phyloP scores from a whole-genome alignment of 2,888 invertebrate genomes.

The Hydriomena furcata region DNA sequence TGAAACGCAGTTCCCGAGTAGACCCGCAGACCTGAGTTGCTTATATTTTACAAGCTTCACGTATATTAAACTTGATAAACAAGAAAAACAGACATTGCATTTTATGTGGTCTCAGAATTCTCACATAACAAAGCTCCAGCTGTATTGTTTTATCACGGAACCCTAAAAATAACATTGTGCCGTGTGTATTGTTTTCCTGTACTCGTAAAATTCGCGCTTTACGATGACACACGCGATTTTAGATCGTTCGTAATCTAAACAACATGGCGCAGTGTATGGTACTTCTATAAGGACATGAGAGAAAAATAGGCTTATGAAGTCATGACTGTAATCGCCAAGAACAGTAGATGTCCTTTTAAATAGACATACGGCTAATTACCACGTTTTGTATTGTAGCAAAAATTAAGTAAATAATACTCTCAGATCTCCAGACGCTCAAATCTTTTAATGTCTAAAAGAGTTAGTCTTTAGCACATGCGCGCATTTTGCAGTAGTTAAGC shows the following conservation, averaged over 20 bases:
- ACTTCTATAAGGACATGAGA: constrained; percentile 1
- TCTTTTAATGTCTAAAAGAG: no score
- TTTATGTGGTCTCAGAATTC: constrained; percentile 7
- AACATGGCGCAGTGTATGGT: constrained; percentile 13
- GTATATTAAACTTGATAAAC: constrained; percentile 1
- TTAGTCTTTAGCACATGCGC: no score
- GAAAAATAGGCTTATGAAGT: no score
- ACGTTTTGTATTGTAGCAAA: no score
- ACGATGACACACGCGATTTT: constrained; percentile 34
- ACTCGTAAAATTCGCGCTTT: constrained; percentile 33
- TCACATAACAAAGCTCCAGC: constrained; percentile 4
- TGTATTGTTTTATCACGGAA: constrained; percentile 24
- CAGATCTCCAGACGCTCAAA: no score
- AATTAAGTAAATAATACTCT: no score
- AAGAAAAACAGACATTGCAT: constrained; percentile 1
- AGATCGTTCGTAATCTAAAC: constrained; percentile 32
- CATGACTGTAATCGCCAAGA: no score
- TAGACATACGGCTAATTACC: no score
- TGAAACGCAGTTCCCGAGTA: no score
- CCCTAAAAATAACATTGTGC: constrained; percentile 34
- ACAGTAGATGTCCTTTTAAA: no score
- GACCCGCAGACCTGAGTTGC: no score
- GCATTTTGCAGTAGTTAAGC: no score
- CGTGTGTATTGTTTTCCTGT: constrained; percentile 36
- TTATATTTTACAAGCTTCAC: not conserved